Base-by-base conservation (phyloP, 2,888 invertebrate genomes). In the Halocaridina rubra region DNA sequence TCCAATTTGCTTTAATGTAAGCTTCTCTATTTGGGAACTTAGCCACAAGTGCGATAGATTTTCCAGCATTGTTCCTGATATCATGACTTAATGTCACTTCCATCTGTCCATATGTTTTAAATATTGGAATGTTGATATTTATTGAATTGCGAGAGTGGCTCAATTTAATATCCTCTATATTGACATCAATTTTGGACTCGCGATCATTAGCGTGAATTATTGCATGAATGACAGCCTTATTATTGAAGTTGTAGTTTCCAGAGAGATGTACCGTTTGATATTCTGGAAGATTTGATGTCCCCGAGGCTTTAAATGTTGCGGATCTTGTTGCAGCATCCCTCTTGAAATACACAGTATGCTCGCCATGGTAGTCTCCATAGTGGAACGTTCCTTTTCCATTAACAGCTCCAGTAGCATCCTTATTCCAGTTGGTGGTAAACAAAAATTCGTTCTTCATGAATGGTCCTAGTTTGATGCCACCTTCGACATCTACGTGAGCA, bases 21-120 rank as follows among this genome's bases (percentile, higher is more conserved):
- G 86, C 61, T 32, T 82, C 75, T 19, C 53, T 30, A 8, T 24
- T n/a, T 13, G 57, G 71, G 16, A 86, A 33, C 69, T 61, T 77
- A 1, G 78, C 85, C 39, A 84, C 39, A 24, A 71, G 76, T 22
- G 71, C 29, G 32, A 88, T 22, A 22, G 39, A 72, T 32, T 79
- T 84, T 27, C 27, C 57, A n/a, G 71, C 67, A 13, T 22, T 59
- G 16, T 78, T 67, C 22, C 84, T 80, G 33, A 88, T 86, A 61
- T 88, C 82, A 72, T 88, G 88, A 1, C 33, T 75, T 5, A 88
- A 46, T n/a, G 88, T 86, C n/a, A 84, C 19, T 13, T 72, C 69
- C 22, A 74, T 24, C 13, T 24, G 29, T 2, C 29, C 69, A 69
- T 29, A 69, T 29, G 27, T 3, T 29, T n/a, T 27, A 22, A 78